Base-by-base conservation (phyloP, 2,888 invertebrate species). In the Hypena proboscidalis region DNA sequence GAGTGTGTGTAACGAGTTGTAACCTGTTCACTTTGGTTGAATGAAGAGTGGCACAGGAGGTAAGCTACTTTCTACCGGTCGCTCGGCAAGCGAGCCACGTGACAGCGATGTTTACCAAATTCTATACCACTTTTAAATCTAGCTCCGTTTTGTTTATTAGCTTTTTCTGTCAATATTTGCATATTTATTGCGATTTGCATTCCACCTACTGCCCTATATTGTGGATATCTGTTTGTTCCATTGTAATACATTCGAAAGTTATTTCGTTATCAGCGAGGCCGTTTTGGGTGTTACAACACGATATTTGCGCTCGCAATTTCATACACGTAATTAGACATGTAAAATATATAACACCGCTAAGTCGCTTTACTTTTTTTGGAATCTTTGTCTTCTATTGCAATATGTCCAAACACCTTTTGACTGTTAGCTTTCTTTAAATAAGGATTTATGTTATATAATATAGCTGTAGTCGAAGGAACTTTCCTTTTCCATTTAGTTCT, bases 51-150 rank as follows among this genome's bases (percentile, higher is more conserved):
- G 85, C 79, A 73, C 80, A 84, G 80, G 85, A 85, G 85, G 86
- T 83, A 83, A 82, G 83, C 87, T 85, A 88, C 89, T 90, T 90
- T 90, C 90, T 90, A 90, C 83, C 78, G 74, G 79, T 74, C 71
- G 69, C 51, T 63, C 70, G 59, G 61, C 74, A 61, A 66, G 60
- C 64, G 57, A 44, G 52, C 70, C 80, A 81, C 77, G 79, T 80
- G 77, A 79, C 62, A 66, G 62, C 57, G 67, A 69, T 72, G 73
- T 74, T 77, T 75, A 77, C 71, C 61, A 58, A 76, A 77, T 67
- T 62, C 65, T 63, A 64, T 66, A 50, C 37, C 29, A 53, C 40
- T 38, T 56, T 35, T 40, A 45, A 59, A 55, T 29, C 36, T 23
- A 31, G 31, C 49, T 21, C 31, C 13, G 26, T 40, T 46, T 39